A percentile compares a stretch with the other conserved stretches of the same genome.
Evolutionary conservation across 2,888 invertebrate species (phyloP).

Genomic region (Apomyelois bistriatella): DNA sequence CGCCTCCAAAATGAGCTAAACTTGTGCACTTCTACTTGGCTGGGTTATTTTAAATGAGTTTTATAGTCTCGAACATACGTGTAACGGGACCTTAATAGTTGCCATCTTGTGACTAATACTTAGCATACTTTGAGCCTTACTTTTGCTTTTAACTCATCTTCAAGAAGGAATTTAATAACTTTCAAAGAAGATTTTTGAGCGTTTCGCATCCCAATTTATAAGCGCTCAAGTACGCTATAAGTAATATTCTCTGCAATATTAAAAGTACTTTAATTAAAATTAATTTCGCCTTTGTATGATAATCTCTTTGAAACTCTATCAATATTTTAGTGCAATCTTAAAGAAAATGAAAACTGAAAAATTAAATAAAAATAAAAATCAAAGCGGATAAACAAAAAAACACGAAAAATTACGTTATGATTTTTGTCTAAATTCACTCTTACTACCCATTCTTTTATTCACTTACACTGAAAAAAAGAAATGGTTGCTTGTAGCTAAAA

Average conservation of each 20-base stretch:
- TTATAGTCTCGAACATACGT: conserved; percentile 20
- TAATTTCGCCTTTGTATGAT: too few species aligned
- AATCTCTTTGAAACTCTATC: too few species aligned
- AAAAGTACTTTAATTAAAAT: too few species aligned
- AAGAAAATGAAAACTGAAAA: too few species aligned
- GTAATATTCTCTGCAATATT: neutral
- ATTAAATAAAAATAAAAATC: too few species aligned
- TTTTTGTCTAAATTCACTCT: too few species aligned
- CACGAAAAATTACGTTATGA: too few species aligned
- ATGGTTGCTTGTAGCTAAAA: too few species aligned
- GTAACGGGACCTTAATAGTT: conserved; percentile 8
- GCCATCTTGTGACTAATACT: conserved; percentile 1
- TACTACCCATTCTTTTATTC: too few species aligned
- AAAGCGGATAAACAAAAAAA: too few species aligned
- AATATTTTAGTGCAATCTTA: too few species aligned
- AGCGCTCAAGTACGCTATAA: neutral
- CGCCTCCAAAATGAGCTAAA: conserved; percentile 13
- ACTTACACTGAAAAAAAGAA: too few species aligned
- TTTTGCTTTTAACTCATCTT: neutral
- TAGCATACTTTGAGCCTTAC: neutral
- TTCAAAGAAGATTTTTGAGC: neutral
- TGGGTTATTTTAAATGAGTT: conserved; percentile 28
- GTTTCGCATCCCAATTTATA: neutral
- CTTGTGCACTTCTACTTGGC: conserved; percentile 18
- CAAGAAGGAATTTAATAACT: neutral